These are phyloP conservation scores for Solen grandis DNA, from an alignment of 1,140 invertebrate genomes.

Conservation along the genomic window DNA sequence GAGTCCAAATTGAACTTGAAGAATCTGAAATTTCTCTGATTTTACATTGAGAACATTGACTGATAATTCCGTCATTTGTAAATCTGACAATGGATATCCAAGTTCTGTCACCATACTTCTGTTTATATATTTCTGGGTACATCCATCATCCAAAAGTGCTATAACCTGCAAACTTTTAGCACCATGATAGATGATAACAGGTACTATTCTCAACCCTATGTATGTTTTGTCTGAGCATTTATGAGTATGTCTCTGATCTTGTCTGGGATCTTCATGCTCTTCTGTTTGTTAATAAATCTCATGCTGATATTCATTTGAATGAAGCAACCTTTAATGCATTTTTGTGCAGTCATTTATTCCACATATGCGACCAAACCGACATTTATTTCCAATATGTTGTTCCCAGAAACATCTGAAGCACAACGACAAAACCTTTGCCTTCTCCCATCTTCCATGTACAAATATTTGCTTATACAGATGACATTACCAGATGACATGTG, in stretches of 20 bases:
- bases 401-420: conserved; percentile 10
- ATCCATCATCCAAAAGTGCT: conserved; percentile 5
- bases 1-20: neutral
- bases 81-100: no score
- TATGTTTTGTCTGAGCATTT: no score
- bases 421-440: conserved; percentile 7
- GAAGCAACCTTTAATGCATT: neutral
- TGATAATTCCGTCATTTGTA: no score
- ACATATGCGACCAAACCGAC: neutral
- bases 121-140: neutral
- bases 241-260: no score
- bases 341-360: conserved; percentile 6
- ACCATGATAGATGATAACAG: neutral
- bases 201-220: conserved; percentile 5
- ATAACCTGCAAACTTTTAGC: neutral
- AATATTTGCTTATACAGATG: neutral
- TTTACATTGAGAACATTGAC: conserved; percentile 1
- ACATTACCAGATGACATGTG: conserved; percentile 15
- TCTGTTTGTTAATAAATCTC: no score
- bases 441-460: conserved; percentile 6
- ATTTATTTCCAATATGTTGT: neutral
- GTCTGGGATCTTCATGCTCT: no score
- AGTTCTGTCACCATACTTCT: neutral
- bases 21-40: neutral
- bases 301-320: no score